Percentiles rank a stretch among this genome's conserved stretches.
Evolutionary conservation across 1,140 invertebrate genomes (phyloP).

Genomic region (Daktulosphaira vitifoliae): DNA sequence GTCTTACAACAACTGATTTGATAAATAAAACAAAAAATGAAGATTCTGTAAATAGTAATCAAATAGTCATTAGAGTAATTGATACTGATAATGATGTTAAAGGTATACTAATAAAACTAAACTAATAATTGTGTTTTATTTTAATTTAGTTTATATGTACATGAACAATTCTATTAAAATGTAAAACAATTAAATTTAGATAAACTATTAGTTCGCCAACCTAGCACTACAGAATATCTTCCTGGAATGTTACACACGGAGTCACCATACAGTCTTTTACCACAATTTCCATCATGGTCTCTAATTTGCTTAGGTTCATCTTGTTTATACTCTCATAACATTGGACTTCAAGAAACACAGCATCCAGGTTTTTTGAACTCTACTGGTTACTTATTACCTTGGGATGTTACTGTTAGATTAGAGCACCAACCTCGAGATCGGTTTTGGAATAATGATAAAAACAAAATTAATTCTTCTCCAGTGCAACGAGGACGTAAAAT

Average conservation of each 20-base stretch:
- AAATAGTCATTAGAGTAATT: constrained; percentile 47
- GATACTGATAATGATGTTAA: constrained; percentile 43
- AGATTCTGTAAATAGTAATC: constrained; percentile 39
- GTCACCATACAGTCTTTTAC: constrained; percentile 67
- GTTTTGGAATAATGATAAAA: constrained; percentile 33
- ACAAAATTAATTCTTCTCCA: constrained; percentile 23
- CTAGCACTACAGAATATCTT: constrained; percentile 81
- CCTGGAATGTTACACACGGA: constrained; percentile 78
- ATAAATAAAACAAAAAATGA: constrained; percentile 11
- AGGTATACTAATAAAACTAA: background rate
- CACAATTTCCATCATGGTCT: constrained; percentile 88
- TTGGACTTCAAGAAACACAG: constrained; percentile 68
- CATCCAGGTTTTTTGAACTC: constrained; percentile 73
- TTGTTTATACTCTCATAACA: constrained; percentile 82
- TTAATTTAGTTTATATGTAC: too few relatives aligned
- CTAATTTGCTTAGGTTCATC: constrained; percentile 81
- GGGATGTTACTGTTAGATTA: constrained; percentile 74
- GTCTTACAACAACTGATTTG: background rate
- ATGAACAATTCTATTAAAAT: too few relatives aligned
- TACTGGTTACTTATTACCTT: constrained; percentile 86
- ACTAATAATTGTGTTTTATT: too few relatives aligned
- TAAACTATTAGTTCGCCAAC: constrained; percentile 56
- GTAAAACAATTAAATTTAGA: too few relatives aligned
- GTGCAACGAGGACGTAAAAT: constrained; percentile 22
- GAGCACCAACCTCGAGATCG: constrained; percentile 37